Evolutionary conservation across 2,888 invertebrate genomes (phyloP).

Genomic region (Acleris holmiana): DNA sequence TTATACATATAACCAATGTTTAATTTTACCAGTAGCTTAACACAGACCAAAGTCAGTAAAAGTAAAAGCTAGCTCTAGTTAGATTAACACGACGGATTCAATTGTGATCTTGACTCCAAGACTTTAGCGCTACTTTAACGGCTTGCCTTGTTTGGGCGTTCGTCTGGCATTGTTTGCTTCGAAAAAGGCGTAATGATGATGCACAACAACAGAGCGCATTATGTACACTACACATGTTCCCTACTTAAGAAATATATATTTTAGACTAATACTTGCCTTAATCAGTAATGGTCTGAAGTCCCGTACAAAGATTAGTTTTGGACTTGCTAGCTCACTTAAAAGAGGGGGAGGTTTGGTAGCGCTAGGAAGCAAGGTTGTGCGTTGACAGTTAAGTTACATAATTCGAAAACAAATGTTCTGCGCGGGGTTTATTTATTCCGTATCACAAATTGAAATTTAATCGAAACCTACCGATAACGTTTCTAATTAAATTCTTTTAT

Average conservation of each 20-base stretch:
- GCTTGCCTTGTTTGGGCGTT: conserved; percentile 10
- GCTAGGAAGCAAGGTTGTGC: neutral
- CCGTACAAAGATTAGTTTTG: neutral
- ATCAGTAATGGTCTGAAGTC: no score
- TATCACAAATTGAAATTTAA: conserved; percentile 5
- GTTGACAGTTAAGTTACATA: conserved; percentile 16
- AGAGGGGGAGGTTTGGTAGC: neutral
- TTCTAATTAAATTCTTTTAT: conserved; percentile 12
- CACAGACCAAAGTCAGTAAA: no score
- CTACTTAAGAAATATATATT: no score
- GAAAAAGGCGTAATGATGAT: neutral
- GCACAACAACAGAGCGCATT: conserved; percentile 5
- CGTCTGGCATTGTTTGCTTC: conserved; percentile 6
- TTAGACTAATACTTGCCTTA: no score
- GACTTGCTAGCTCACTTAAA: neutral
- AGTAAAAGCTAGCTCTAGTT: no score
- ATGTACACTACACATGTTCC: neutral
- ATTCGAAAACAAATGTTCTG: conserved; percentile 2
- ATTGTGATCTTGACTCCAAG: no score
- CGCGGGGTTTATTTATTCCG: neutral
- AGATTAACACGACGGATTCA: no score
- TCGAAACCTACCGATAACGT: conserved; percentile 7
- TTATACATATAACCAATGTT: no score
- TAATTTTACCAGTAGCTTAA: no score
- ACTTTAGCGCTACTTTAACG: conserved; percentile 3